A percentile compares a stretch with the other conserved stretches of the same genome.
Conservation (phyloP, 2,113 vertebrate genomes). For the Todiramphus saurophagus region DNA sequence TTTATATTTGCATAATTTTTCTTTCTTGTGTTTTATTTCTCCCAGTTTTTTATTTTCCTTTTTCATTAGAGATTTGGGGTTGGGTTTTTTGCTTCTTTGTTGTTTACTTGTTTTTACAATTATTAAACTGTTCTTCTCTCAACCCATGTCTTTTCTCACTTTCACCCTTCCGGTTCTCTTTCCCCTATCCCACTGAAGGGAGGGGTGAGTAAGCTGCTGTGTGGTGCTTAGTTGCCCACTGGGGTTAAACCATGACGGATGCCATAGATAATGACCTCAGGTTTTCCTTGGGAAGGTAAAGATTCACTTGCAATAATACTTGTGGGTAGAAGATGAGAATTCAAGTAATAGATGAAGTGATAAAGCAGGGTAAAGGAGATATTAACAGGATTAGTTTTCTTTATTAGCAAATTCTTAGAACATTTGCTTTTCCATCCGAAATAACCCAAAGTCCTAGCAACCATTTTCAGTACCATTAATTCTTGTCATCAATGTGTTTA, state of each 20-base stretch:
- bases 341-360: neutral
- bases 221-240: neutral
- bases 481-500: neutral
- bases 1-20: neutral
- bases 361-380: neutral
- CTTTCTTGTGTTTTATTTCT: neutral
- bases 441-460: neutral
- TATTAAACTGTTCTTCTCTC: neutral
- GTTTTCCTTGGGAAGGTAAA: neutral
- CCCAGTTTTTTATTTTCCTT: neutral
- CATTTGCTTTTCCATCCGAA: neutral
- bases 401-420: neutral
- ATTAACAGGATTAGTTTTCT: neutral
- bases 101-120: neutral
- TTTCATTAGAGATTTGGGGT: neutral
- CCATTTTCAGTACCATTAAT: neutral
- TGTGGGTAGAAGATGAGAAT: neutral
- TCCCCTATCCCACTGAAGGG: neutral
- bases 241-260: neutral
- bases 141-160: accelerated
- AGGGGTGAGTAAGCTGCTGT: accelerated
- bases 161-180: neutral
- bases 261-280: neutral
- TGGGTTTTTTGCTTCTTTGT: too few relatives aligned
- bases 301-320: neutral